Evolutionary conservation across 2,888 invertebrate species (phyloP).

Genomic region (Himalopsyche japonica): DNA sequence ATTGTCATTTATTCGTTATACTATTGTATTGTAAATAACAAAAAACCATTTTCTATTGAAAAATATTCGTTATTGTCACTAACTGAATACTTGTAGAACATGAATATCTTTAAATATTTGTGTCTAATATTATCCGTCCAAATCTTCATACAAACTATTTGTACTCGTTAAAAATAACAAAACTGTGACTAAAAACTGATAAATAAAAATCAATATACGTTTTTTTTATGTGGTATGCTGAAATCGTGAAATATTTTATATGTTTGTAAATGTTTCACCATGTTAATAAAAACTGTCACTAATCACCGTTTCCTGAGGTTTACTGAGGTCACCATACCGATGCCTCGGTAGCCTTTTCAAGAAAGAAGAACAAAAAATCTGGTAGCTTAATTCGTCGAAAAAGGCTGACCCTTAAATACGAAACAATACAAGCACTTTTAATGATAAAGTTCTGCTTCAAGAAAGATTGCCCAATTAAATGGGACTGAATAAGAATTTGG

Average conservation of each 20-base stretch:
- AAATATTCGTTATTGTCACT: not conserved
- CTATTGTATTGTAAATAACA: not conserved
- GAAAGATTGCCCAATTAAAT: no score
- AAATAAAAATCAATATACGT: not conserved
- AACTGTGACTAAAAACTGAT: not conserved
- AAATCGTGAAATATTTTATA: not conserved
- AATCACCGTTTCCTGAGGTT: not conserved
- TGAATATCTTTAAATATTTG: not conserved
- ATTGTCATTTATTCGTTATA: not conserved
- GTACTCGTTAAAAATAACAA: not conserved
- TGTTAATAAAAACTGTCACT: not conserved
- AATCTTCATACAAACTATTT: not conserved
- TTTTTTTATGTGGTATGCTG: not conserved
- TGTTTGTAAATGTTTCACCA: not conserved
- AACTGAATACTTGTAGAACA: not conserved
- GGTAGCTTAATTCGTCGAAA: no score
- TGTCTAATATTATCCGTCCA: not conserved
- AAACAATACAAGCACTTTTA: no score
- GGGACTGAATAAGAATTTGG: no score
- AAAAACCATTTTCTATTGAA: not conserved
- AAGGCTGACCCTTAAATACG: no score
- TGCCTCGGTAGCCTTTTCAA: no score
- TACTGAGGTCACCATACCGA: not conserved
- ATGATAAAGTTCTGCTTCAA: no score
- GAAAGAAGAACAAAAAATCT: no score